Evolutionary conservation across 1,140 invertebrate genomes (phyloP), one percentile per base, ranked within the genome.

Genomic region (Hormaphis cornu): DNA sequence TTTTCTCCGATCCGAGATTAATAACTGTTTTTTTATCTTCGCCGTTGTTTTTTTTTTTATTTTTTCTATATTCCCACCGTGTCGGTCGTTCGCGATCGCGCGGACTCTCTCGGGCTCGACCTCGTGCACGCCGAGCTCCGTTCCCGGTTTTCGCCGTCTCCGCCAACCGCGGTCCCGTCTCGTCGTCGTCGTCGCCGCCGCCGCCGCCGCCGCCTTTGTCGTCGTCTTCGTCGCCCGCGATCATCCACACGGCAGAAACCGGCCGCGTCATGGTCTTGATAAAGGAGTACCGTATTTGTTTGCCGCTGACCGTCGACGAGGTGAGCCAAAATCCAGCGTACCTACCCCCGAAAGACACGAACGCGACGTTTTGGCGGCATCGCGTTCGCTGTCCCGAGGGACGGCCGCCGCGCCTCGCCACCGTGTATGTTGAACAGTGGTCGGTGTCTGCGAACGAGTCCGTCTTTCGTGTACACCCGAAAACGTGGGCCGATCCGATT

Each of bases 221-320:
- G 12, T 18, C 16, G 16, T 14, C 40, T 37, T 6, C 46, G 46
- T 20, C 18, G 14, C 3, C 8, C 8, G 6, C 56, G 20, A 10
- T 1, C 14, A 26, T n/a, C 37, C n/a, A 2, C 6, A 14, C 24
- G 24, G 24, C 40, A 48, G 14, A 26, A n/a, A 8, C 22, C 56
- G 50, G 48, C 48, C 30, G 61, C 28, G 44, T 16, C 20, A 89
- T 89, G 88, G 87, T 91, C 77, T 81, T 91, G 59, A 87, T 86
- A 5, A 92, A 91, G 77, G 93, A 95, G 82, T 95, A 92, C 76
- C 83, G 91, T 75, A 91, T 95, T 76, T 91, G 89, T 75, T 94
- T 95, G 91, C 92, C 93, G 12, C 82, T 95, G 70, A 88, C 88
- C 12, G 89, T 91, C 1, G 89, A 93, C 76, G 93, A 95, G 87